phyloP scores from a whole-genome alignment of 2,797 vertebrate species.

The Alcedo quadribrachys region DNA sequence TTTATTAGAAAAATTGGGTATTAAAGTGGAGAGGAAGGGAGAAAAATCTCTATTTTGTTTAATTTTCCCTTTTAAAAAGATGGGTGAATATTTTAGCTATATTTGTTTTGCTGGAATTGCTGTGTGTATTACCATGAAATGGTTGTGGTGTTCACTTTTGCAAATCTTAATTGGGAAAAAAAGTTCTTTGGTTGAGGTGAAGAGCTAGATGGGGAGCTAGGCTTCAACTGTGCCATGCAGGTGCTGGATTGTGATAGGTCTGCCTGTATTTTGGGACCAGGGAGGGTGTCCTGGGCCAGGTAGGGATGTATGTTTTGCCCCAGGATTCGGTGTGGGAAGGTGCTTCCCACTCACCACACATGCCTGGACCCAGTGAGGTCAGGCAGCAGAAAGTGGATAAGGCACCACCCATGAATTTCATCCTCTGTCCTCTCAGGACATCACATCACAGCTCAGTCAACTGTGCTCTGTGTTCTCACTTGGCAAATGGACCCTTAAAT shows the following conservation, averaged over 20 bases:
- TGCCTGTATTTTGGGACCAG: neutral
- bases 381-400: neutral
- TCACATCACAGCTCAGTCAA: neutral
- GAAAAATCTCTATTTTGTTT: neutral
- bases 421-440: neutral
- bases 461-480: neutral
- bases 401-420: neutral
- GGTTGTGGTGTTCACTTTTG: neutral
- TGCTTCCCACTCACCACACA: neutral
- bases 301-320: neutral
- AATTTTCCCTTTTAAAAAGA: neutral
- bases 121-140: neutral
- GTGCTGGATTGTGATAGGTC: neutral
- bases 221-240: neutral
- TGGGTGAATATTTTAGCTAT: neutral
- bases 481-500: slow-evolving; percentile 42
- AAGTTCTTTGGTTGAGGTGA: neutral
- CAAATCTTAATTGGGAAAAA: neutral
- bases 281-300: neutral
- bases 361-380: neutral
- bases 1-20: neutral
- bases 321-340: neutral
- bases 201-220: neutral
- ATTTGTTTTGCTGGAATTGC: neutral
- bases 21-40: neutral